Conservation (phyloP, 2,113 vertebrate genomes). For the Genyomyrus donnyi region DNA sequence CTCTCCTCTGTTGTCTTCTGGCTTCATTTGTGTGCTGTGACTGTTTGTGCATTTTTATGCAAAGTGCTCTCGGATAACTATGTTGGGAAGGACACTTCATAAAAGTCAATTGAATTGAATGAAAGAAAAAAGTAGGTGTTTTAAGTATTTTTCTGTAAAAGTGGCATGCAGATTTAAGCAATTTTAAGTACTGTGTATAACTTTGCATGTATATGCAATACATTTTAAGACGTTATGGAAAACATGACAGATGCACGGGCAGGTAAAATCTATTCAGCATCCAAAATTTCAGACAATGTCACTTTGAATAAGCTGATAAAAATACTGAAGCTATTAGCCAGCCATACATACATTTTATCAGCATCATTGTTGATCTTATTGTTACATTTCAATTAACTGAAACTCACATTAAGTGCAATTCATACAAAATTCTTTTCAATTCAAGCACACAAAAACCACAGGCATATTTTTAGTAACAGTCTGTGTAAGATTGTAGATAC, state of each 20-base stretch:
- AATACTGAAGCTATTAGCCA: neutral
- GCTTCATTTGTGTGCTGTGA: neutral
- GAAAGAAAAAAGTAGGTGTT: neutral
- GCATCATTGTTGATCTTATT: neutral
- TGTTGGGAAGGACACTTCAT: neutral
- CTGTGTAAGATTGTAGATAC: neutral
- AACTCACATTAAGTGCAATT: neutral
- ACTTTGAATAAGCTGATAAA: constrained; percentile 3
- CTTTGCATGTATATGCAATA: neutral
- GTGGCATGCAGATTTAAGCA: neutral
- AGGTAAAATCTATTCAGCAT: neutral
- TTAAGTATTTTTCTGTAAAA: neutral
- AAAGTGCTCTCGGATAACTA: neutral
- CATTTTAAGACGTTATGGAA: neutral
- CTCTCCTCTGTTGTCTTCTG: neutral
- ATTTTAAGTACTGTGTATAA: neutral
- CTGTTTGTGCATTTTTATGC: neutral
- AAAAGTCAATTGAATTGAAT: neutral
- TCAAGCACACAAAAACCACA: neutral
- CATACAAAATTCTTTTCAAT: neutral
- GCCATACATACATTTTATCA: neutral
- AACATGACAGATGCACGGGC: neutral
- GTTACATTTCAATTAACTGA: neutral
- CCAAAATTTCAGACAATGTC: neutral
- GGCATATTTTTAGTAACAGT: neutral